Base-by-base conservation (phyloP, 2,888 invertebrate species). In the Noctua fimbriata region DNA sequence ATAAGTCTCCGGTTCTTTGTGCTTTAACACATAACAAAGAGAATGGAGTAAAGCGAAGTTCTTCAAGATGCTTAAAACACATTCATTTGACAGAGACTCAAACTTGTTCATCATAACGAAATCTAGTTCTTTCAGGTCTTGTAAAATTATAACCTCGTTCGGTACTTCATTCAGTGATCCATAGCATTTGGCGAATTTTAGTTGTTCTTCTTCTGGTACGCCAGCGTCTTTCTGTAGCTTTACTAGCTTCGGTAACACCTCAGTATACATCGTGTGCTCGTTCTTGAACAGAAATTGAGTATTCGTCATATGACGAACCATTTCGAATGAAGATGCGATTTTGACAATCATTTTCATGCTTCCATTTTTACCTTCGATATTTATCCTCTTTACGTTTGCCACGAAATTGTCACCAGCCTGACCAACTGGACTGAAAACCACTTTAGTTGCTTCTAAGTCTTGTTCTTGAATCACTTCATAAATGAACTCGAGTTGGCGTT, bases 21-120 rank as follows among this genome's bases (percentile, higher is more conserved):
- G 60, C 81, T 91, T 94, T 12, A 94, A 78, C 1, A 87, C 93
- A 77, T 86, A 94, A 1, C 94, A 94, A 16, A 94, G 79, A 6
- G 94, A 92, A 83, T 95, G 95, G 0, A 91, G 88, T 4, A 86
- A 86, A 5, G 94, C 94, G n/a, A 95, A 88, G 79, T 91, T 92
- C 75, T 91, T 93, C 1, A 95, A 81, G 1, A 92, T 88, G 2
- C 91, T 76, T 87, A 85, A 90, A 0, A 94, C 87, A 67, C 87
- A 87, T 5, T 93, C 91, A 58, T 91, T 78, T 1, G 89, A 82
- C 1, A 94, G 76, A 0, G 92, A 79, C 9, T 90, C 83, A 47
- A 92, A 90, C 80, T 92, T 91, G 69, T 94, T 91, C 3, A 93
- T 69, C 88, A 94, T 93, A 0, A 70, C 60, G 78, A 87, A 94